These are phyloP conservation scores for Actinia tenebrosa DNA, from an alignment of 64 coral and sea anemone species.

Conservation along the genomic window DNA sequence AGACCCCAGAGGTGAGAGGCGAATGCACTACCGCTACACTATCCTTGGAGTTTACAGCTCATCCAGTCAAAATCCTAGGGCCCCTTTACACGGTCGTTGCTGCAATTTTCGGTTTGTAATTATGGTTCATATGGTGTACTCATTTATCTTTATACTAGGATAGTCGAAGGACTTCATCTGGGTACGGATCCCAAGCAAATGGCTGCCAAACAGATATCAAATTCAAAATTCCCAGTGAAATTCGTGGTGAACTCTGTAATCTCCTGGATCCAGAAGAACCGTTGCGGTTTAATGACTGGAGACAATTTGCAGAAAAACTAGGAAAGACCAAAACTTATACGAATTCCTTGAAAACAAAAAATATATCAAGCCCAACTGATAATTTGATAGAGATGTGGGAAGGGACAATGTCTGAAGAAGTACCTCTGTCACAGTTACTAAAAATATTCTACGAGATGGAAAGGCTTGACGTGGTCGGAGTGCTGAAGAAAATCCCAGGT, in stretches of 20 bases:
- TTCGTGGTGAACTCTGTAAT: neutral
- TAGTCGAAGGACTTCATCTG: neutral
- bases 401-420: neutral
- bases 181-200: neutral
- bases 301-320: constrained; percentile 3
- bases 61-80: no score
- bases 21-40: no score
- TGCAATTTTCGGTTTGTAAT: no score
- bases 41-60: no score
- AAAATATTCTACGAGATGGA: neutral
- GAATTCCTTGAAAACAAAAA: neutral
- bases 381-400: neutral
- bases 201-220: neutral
- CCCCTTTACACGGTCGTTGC: no score
- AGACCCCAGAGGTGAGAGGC: no score
- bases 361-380: neutral
- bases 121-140: neutral
- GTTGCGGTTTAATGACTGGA: neutral
- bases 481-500: neutral
- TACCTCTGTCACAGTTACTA: neutral
- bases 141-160: neutral
- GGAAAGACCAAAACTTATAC: neutral
- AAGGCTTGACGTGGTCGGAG: neutral
- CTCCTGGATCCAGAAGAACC: neutral
- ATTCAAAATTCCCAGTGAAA: neutral